A percentile compares a stretch with the other conserved stretches of the same genome.
phyloP scores from a whole-genome alignment of 2,113 vertebrate species.

The Perca schrenkii region DNA sequence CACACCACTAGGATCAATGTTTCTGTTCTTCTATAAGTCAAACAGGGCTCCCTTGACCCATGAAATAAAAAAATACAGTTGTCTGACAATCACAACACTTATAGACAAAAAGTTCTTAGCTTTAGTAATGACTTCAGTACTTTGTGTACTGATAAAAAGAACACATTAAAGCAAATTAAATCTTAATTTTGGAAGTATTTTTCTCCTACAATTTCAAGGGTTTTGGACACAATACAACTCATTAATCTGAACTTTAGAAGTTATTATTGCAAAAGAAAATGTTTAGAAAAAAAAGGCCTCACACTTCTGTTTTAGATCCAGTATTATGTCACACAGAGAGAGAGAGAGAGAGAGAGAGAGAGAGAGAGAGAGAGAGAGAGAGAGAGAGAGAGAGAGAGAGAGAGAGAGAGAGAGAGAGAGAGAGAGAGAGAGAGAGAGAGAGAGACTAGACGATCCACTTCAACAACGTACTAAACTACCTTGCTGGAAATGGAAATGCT shows the following conservation, averaged over 20 bases:
- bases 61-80: neutral
- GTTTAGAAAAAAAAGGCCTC: neutral
- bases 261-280: neutral
- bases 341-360: too few species aligned
- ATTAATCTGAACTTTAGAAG: neutral
- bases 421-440: too few species aligned
- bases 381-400: too few species aligned
- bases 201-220: neutral
- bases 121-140: too few species aligned
- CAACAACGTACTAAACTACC: slow-evolving; percentile 45
- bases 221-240: neutral
- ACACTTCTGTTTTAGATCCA: slow-evolving; percentile 9
- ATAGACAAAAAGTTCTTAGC: neutral
- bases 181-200: neutral
- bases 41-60: neutral
- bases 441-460: slow-evolving; percentile 22
- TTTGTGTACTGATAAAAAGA: neutral
- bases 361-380: too few species aligned
- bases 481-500: slow-evolving; percentile 56
- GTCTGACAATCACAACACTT: neutral
- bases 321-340: slow-evolving; percentile 51
- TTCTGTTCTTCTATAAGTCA: slow-evolving; percentile 47
- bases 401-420: too few species aligned
- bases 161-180: slow-evolving; percentile 1
- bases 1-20: slow-evolving; percentile 40